A percentile compares a stretch with the other conserved stretches of the same genome.
Evolutionary conservation across 2,888 invertebrate species (phyloP).

Genomic region (Leptopterna dolabrata): DNA sequence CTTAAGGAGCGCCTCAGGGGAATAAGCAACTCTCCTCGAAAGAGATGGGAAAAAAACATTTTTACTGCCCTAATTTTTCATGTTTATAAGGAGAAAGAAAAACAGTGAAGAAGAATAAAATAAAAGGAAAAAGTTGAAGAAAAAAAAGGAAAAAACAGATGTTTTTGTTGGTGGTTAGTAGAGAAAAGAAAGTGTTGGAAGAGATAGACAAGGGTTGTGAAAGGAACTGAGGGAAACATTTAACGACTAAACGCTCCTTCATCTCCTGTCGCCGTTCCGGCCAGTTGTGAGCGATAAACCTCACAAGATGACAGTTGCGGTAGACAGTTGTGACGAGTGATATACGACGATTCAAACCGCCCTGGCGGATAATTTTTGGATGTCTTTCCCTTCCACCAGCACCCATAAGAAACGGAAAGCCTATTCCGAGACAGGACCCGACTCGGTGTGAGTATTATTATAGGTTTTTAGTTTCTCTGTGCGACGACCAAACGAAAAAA

Average conservation of each 20-base stretch:
- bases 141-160: too few species aligned
- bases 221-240: background rate
- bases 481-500: background rate
- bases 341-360: slow-evolving; percentile 2
- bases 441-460: background rate
- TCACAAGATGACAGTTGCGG: background rate
- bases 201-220: slow-evolving; percentile 1
- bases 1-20: background rate
- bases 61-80: slow-evolving; percentile 3
- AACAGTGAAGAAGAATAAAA: background rate
- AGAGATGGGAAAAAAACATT: background rate
- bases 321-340: background rate
- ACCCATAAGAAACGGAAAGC: background rate
- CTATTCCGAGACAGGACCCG: background rate
- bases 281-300: background rate
- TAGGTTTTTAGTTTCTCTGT: background rate
- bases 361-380: background rate
- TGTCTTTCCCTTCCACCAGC: background rate
- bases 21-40: background rate
- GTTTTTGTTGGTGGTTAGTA: background rate
- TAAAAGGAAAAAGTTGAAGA: background rate
- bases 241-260: slow-evolving; percentile 1
- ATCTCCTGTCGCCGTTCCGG: background rate
- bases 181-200: background rate
- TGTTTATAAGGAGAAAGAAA: background rate